Evolutionary conservation across 92 coral and sea anemone genomes (phyloP), one percentile per base, ranked within the genome.

Genomic region (Chrysogorgia sp.): DNA sequence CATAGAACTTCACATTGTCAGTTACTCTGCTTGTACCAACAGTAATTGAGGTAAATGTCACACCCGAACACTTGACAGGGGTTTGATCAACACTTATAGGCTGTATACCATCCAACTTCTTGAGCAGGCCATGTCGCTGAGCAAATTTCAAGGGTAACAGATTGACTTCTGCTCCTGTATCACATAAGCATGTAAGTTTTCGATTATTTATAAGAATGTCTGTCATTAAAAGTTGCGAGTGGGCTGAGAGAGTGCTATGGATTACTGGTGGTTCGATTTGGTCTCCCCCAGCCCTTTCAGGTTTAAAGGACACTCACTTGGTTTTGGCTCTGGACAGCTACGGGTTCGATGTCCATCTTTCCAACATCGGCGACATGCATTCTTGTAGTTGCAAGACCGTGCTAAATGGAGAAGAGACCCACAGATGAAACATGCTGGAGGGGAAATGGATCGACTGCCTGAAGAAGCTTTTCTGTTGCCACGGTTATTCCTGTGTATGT

Each of bases 101-200:
- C 61, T 75, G 83, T 30, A 83, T 63, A 1, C 83, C 83, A 76
- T 2, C 63, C 78, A 83, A 83, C 63, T 10, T 83, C 70, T 52
- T 52, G 59, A 5, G 59, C 26, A 23, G 59, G 17, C 59, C 59
- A 52, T 17, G 59, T 52, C 59, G 6, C 59, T 52, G 3, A 52
- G 59, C 59, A 52, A 52, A 52, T 23, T 17, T 52, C 20, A 17
- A 23, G 17, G 59, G 59, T 63, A 63, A 76, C n/a, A 83, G 83
- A 66, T 76, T 76, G 26, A 83, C 64, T 37, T 76, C 77, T 1
- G 70, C 77, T 33, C 87, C 87, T 0, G 83, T 83, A 47, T 22
- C 20, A 52, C 59, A 52, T 23, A 52, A 52, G 20, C 20, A 52
- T 52, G 59, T 23, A 52, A 52, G 59, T 52, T 52, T 52, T 20